A percentile compares a stretch with the other conserved stretches of the same genome.
phyloP scores from a whole-genome alignment of 2,888 invertebrate species.

The Lochmaea capreae region DNA sequence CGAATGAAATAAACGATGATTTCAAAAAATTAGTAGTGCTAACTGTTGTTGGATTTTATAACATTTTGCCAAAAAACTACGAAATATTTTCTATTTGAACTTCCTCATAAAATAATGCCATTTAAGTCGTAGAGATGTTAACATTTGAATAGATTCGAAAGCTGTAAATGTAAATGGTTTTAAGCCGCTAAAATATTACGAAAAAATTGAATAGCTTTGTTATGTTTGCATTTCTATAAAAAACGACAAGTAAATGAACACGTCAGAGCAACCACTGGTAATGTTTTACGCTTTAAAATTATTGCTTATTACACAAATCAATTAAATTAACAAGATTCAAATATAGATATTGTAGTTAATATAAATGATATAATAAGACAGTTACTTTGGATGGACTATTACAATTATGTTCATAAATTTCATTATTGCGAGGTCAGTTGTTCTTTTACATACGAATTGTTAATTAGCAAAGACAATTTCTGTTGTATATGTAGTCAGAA shows the following conservation, averaged over 20 bases:
- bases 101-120: background rate
- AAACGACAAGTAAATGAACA: background rate
- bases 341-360: background rate
- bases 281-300: background rate
- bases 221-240: conserved; percentile 3
- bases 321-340: background rate
- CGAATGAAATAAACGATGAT: background rate
- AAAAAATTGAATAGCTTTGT: background rate
- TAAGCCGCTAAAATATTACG: background rate
- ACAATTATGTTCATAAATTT: background rate
- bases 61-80: background rate
- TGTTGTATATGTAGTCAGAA: background rate
- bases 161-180: background rate
- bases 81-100: background rate
- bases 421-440: background rate
- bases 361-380: background rate
- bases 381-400: background rate
- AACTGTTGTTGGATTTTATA: background rate
- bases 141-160: background rate
- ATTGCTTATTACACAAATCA: background rate
- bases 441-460: background rate
- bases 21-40: background rate
- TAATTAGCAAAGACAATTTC: conserved; percentile 1
- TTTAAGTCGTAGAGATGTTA: background rate
- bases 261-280: background rate